Evolutionary conservation across 2,113 vertebrate species (phyloP), one percentile per base, ranked within the genome.

Genomic region (Protomyctophum bolini): DNA sequence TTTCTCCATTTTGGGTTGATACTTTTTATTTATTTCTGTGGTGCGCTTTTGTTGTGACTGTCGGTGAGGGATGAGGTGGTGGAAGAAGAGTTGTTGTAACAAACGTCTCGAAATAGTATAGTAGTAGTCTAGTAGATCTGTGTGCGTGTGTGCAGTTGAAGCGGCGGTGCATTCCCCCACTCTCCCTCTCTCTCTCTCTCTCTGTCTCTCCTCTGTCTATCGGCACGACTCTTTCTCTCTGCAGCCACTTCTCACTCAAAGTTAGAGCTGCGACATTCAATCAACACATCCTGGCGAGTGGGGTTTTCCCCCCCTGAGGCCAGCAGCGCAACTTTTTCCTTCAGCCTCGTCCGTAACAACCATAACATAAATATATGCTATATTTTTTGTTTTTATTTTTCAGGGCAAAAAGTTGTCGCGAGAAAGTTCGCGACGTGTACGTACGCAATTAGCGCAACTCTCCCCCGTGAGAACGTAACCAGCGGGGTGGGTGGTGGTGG

Each of bases 261-360:
- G 76, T 89, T 84, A 83, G 72, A 75, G 63, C 82, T 84, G 77
- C 85, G 87, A 85, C 87, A 85, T 83, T 84, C 85, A 41, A 41
- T 84, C 85, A 41, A 41, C 33, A 77, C 66, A 73, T 75, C 71
- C 65, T 63, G 77, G 61, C 63, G 72, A 45, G 78, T 67, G 85
- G 82, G 33, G 84, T 80, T 64, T 63, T 7, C 5, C 33, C 33
- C 33, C 67, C 74, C 75, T 61, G 67, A 79, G 77, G 61, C 74
- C 59, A 48, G 70, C 33, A 73, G 60, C 75, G 21, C 58, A 89
- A 88, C 90, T 89, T 88, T 82, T 63, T 55, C 3, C 68, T 28
- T 28, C 51, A 49, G 10, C 62, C 48, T 28, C 70, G 14, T 0
- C 41, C 41, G 60, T 4, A 10, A 4, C 0, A 45, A 70, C n/a